These are phyloP conservation scores for Tetheella fluctuosa DNA, from an alignment of 2,888 invertebrate genomes.

Conservation along the genomic window DNA sequence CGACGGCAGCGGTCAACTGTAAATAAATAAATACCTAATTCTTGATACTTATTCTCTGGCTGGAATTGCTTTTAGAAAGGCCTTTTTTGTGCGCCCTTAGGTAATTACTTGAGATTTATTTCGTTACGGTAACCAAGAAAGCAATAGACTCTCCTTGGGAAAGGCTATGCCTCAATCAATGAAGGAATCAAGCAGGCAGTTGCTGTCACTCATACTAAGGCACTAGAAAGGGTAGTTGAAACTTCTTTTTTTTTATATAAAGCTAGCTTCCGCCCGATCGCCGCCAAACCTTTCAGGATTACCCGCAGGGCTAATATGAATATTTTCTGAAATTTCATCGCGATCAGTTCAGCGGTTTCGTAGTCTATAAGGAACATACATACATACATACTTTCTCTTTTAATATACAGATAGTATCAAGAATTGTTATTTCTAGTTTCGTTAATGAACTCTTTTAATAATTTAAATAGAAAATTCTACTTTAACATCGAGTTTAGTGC, in stretches of 20 bases:
- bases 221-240: neutral
- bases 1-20: slow-evolving; percentile 29
- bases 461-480: too few relatives aligned
- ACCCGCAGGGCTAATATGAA: too few relatives aligned
- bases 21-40: slow-evolving; percentile 42
- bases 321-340: too few relatives aligned
- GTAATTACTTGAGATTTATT: slow-evolving; percentile 17
- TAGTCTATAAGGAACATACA: too few relatives aligned
- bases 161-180: slow-evolving; percentile 11
- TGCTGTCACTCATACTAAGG: slow-evolving; percentile 8
- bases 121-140: slow-evolving; percentile 11
- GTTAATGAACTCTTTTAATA: too few relatives aligned
- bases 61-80: slow-evolving; percentile 35
- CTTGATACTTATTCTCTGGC: slow-evolving; percentile 29
- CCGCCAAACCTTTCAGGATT: too few relatives aligned
- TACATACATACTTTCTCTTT: too few relatives aligned
- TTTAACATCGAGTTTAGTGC: too few relatives aligned
- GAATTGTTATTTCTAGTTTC: neutral
- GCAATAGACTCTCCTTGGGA: slow-evolving; percentile 1
- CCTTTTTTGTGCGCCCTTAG: slow-evolving; percentile 33
- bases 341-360: too few relatives aligned
- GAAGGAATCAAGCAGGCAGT: neutral
- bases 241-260: neutral
- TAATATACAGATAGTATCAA: neutral
- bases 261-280: too few relatives aligned